Conservation (phyloP, 2,888 invertebrate genomes). For the Conomelus anceps region DNA sequence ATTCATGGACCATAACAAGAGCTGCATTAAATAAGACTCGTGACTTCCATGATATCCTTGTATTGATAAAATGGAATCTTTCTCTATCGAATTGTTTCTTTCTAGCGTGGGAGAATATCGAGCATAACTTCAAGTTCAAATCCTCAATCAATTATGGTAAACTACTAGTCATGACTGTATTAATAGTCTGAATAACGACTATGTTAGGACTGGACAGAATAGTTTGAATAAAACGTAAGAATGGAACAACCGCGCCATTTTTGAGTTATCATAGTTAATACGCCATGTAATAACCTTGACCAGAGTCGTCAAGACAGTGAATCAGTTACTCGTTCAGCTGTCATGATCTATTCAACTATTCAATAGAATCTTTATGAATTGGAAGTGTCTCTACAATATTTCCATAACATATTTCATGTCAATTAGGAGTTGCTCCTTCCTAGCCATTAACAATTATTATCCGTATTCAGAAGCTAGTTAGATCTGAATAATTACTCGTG, state of each 20-base stretch:
- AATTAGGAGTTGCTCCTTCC: background rate
- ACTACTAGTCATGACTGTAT: background rate
- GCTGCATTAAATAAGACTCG: background rate
- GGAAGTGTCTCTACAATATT: background rate
- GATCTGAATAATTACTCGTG: background rate
- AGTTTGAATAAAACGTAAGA: background rate
- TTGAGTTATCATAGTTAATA: background rate
- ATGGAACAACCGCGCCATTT: background rate
- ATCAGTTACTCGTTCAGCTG: background rate
- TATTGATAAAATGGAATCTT: background rate
- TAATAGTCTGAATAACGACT: too few species aligned
- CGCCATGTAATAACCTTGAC: background rate
- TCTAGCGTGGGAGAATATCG: background rate
- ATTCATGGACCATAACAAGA: background rate
- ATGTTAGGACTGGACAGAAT: background rate
- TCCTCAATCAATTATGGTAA: background rate
- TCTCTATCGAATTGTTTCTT: background rate
- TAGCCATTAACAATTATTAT: background rate
- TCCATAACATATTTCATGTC: background rate
- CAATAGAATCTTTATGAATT: background rate
- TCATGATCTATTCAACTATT: background rate
- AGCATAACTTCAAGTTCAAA: background rate
- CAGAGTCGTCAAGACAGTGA: background rate
- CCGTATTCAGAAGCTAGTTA: background rate
- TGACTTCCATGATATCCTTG: background rate